Evolutionary conservation across 2,113 vertebrate species (phyloP).

Genomic region (Zosterops borbonicus): DNA sequence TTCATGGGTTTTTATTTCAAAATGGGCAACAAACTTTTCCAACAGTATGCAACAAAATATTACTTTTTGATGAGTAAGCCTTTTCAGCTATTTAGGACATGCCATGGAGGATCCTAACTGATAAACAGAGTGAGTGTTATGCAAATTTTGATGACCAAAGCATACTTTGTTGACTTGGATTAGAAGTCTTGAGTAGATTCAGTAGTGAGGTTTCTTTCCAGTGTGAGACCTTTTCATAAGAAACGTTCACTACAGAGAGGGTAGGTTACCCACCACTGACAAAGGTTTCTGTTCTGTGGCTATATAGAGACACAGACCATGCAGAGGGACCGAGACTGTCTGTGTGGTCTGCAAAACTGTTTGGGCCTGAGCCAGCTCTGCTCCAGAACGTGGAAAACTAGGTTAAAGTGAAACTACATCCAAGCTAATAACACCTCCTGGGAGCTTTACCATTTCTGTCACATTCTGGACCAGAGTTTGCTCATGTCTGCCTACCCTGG

Average conservation of each 20-base stretch:
- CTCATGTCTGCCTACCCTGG: background rate
- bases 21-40: background rate
- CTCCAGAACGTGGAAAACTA: background rate
- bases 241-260: background rate
- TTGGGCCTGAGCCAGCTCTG: background rate
- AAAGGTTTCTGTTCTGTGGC: background rate
- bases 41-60: background rate
- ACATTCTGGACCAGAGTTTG: background rate
- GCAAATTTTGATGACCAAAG: background rate
- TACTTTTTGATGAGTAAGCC: background rate
- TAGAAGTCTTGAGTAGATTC: background rate
- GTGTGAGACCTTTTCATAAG: background rate
- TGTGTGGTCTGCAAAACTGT: background rate
- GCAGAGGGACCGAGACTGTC: fast-evolving
- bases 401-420: background rate
- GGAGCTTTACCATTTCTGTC: background rate
- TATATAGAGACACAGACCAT: background rate
- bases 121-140: background rate
- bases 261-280: background rate
- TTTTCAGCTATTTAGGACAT: background rate
- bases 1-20: background rate
- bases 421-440: background rate
- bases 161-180: background rate
- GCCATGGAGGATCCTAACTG: background rate
- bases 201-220: background rate